phyloP scores from a whole-genome alignment of 2,797 vertebrate species.

The Harpagifer antarcticus region DNA sequence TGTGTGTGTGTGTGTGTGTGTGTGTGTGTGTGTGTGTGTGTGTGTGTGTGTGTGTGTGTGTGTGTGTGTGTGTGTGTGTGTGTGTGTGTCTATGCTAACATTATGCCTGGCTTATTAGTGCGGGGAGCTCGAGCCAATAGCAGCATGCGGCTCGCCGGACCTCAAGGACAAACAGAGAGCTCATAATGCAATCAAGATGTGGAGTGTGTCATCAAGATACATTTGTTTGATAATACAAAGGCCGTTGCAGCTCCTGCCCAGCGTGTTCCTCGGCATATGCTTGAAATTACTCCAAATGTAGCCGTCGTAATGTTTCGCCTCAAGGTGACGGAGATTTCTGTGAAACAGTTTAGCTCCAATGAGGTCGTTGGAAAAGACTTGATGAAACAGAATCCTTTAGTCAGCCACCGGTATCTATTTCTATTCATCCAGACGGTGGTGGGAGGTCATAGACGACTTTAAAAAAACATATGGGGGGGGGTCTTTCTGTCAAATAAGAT shows the following conservation, averaged over 20 bases:
- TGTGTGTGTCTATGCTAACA: constrained; percentile 40
- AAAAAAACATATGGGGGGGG: neutral
- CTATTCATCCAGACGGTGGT: constrained; percentile 35
- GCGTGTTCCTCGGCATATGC: constrained; percentile 35
- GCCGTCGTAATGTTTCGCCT: constrained; percentile 28
- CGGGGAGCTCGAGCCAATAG: constrained; percentile 57
- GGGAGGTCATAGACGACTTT: neutral
- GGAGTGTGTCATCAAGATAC: constrained; percentile 57
- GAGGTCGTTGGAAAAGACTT: constrained; percentile 42
- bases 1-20: too few relatives aligned
- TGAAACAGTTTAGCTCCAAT: constrained; percentile 24
- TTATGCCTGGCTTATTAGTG: constrained; percentile 75
- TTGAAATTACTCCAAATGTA: constrained; percentile 36
- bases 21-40: too few relatives aligned
- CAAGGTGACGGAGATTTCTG: constrained; percentile 45
- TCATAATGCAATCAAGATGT: constrained; percentile 62
- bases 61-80: too few relatives aligned
- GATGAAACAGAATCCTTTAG: neutral
- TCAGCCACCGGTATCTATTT: constrained; percentile 34
- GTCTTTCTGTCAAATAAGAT: constrained; percentile 25
- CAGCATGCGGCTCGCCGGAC: constrained; percentile 58
- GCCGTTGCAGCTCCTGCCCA: constrained; percentile 35
- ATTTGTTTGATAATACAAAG: constrained; percentile 54
- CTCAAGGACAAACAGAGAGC: constrained; percentile 72
- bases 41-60: too few relatives aligned